Evolutionary conservation across 2,113 vertebrate species (phyloP).

Genomic region (Rallus limicola): DNA sequence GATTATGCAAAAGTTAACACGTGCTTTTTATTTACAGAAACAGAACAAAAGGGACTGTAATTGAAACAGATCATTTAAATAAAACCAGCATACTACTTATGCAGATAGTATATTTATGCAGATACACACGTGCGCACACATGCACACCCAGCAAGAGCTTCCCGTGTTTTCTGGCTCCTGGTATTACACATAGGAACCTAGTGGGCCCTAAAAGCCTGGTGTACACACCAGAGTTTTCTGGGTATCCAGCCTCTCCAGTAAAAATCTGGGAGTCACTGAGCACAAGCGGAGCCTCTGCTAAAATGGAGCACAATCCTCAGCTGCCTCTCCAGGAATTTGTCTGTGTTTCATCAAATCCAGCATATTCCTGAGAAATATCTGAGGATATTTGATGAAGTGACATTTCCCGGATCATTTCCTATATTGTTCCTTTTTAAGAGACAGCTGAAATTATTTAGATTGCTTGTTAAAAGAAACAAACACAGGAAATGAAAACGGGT

Average conservation of each 20-base stretch:
- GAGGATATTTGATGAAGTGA: slow-evolving; percentile 24
- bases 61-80: slow-evolving; percentile 30
- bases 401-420: slow-evolving; percentile 40
- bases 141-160: not conserved
- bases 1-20: slow-evolving; percentile 7
- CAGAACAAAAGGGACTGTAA: slow-evolving; percentile 18
- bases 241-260: not conserved
- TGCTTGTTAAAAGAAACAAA: slow-evolving; percentile 60
- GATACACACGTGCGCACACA: not conserved
- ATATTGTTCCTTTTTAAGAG: slow-evolving; percentile 41
- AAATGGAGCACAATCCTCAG: not conserved
- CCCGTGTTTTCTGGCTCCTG: not conserved
- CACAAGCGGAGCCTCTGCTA: not conserved
- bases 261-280: not conserved
- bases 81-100: not conserved
- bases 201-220: fast-evolving
- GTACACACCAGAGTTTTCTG: not conserved
- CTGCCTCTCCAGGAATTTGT: not conserved
- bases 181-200: not conserved
- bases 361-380: not conserved
- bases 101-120: not conserved
- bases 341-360: slow-evolving; percentile 5
- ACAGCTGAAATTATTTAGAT: slow-evolving; percentile 46
- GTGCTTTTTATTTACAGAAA: slow-evolving; percentile 43
- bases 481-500: slow-evolving; percentile 58